Evolutionary conservation across 2,113 vertebrate species (phyloP).

Genomic region (Pseudorasbora parva): DNA sequence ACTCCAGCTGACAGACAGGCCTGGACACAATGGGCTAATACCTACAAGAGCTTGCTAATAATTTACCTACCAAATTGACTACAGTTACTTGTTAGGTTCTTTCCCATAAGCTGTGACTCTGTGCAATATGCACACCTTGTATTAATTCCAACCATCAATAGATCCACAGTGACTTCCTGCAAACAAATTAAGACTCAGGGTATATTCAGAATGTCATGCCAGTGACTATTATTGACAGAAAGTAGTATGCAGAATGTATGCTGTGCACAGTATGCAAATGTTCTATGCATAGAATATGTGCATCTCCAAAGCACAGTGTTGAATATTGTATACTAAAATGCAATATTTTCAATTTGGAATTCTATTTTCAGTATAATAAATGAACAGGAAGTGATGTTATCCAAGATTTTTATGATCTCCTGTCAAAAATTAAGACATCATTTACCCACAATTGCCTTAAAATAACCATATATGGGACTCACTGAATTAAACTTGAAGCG

Average conservation of each 20-base stretch:
- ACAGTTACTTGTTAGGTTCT: constrained; percentile 19
- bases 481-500: neutral
- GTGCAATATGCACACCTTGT: neutral
- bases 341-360: neutral
- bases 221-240: neutral
- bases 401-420: neutral
- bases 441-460: neutral
- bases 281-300: neutral
- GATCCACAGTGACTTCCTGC: constrained; percentile 9
- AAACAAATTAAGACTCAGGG: neutral
- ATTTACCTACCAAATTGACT: constrained; percentile 30
- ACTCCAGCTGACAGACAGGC: constrained; percentile 31
- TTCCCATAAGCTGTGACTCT: constrained; percentile 27
- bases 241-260: neutral
- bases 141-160: constrained; percentile 9
- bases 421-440: neutral
- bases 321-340: neutral
- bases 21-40: constrained; percentile 32
- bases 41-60: constrained; percentile 22
- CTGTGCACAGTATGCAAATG: neutral
- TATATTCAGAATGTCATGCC: neutral
- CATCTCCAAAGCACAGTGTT: neutral
- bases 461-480: neutral
- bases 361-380: neutral
- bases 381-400: neutral